Evolutionary conservation across 2,888 invertebrate genomes (phyloP).

Genomic region (Andrena haemorrhoa): DNA sequence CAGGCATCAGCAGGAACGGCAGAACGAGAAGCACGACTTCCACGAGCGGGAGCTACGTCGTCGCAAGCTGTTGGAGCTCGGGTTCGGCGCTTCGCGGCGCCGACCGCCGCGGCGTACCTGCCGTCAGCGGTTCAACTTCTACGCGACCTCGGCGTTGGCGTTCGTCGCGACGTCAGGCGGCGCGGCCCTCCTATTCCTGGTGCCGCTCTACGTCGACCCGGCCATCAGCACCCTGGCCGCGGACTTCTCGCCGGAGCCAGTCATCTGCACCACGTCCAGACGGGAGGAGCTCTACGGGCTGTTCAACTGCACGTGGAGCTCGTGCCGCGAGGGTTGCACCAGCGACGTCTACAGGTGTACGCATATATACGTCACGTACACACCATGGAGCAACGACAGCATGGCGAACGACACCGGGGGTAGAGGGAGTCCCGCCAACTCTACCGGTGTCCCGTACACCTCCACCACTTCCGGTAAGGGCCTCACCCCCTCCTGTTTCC

Average conservation of each 20-base stretch:
- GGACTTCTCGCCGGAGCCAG: constrained; percentile 91
- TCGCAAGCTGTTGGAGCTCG: constrained; percentile 84
- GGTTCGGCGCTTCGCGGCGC: constrained; percentile 83
- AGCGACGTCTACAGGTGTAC: constrained; percentile 91
- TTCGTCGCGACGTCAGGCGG: constrained; percentile 90
- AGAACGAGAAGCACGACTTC: constrained; percentile 82
- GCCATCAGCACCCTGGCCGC: constrained; percentile 90
- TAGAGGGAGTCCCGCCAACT: constrained; percentile 54
- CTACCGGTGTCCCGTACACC: constrained; percentile 60
- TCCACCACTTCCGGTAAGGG: constrained; percentile 57
- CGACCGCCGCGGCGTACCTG: constrained; percentile 86
- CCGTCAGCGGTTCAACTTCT: constrained; percentile 90
- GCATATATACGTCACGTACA: constrained; percentile 89
- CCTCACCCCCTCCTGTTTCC: neutral
- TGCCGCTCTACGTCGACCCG: constrained; percentile 90
- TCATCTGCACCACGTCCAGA: constrained; percentile 90
- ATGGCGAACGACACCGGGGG: constrained; percentile 61
- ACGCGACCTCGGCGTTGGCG: constrained; percentile 90
- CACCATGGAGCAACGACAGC: constrained; percentile 80
- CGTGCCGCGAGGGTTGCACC: constrained; percentile 93
- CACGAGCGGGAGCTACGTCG: constrained; percentile 82
- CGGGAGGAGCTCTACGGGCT: constrained; percentile 90
- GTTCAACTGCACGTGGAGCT: constrained; percentile 93
- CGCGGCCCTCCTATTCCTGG: constrained; percentile 90
- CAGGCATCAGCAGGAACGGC: constrained; percentile 68